phyloP scores from a whole-genome alignment of 2,113 vertebrate genomes.

The Hippocampus guttulatus region DNA sequence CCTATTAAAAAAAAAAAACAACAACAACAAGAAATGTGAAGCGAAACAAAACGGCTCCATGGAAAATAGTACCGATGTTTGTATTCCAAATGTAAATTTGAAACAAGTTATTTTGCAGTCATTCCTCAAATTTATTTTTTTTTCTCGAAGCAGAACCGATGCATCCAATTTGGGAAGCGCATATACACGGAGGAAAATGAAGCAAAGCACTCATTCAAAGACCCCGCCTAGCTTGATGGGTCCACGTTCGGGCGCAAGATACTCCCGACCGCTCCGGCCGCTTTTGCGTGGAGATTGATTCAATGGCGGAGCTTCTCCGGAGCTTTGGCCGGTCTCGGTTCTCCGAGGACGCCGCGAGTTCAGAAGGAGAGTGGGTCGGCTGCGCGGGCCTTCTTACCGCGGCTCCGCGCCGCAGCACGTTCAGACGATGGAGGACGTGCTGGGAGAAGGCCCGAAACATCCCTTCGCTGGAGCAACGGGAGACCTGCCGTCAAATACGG shows the following conservation, averaged over 20 bases:
- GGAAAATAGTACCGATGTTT: too few relatives aligned
- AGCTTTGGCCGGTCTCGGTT: too few relatives aligned
- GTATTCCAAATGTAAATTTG: neutral
- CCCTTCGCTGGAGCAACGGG: slow-evolving; percentile 84
- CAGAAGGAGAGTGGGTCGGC: too few relatives aligned
- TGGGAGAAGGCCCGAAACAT: slow-evolving; percentile 94
- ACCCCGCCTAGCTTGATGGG: too few relatives aligned
- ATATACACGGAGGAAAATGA: neutral
- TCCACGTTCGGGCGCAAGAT: too few relatives aligned
- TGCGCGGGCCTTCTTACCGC: slow-evolving; percentile 73
- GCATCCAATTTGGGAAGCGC: neutral
- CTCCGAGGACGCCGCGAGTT: too few relatives aligned
- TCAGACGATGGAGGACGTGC: slow-evolving; percentile 87
- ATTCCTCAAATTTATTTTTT: neutral
- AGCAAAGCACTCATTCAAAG: too few relatives aligned
- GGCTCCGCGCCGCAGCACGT: slow-evolving; percentile 78
- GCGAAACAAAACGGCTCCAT: slow-evolving; percentile 18
- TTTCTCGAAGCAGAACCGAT: neutral
- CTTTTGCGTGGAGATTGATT: too few relatives aligned
- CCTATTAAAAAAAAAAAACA: slow-evolving; percentile 66
- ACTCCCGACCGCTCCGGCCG: too few relatives aligned
- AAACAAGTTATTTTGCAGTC: neutral
- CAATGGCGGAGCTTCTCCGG: too few relatives aligned
- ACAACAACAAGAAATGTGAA: slow-evolving; percentile 46
- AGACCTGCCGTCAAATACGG: slow-evolving; percentile 77